Percentiles rank a stretch among this genome's conserved stretches.
Conservation (phyloP, 2,888 invertebrate genomes). For the Horisme vitalbata region DNA sequence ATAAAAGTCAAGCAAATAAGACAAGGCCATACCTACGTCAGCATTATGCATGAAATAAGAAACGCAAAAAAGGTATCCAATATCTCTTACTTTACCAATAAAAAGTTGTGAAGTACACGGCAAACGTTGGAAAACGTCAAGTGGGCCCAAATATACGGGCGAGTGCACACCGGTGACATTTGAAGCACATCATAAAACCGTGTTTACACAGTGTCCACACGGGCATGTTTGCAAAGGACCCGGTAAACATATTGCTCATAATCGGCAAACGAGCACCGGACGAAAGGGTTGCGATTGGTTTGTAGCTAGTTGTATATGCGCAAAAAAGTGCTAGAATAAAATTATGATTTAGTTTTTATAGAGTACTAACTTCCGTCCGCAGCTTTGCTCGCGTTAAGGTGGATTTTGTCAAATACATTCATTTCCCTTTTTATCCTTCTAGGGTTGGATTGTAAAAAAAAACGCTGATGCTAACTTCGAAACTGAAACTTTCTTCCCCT, state of each 20-base stretch:
- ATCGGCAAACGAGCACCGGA: conserved; percentile 30
- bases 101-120: conserved; percentile 26
- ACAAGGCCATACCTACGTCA: too few species aligned
- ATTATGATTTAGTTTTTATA: too few species aligned
- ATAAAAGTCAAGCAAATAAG: too few species aligned
- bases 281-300: conserved; percentile 30
- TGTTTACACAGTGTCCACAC: conserved; percentile 41
- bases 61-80: conserved; percentile 6
- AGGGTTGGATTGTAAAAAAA: too few species aligned
- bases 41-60: conserved; percentile 2
- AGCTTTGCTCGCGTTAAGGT: too few species aligned
- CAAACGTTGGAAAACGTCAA: conserved; percentile 26
- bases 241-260: conserved; percentile 45
- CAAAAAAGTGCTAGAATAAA: background rate
- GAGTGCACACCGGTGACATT: conserved; percentile 35
- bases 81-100: conserved; percentile 18
- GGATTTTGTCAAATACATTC: too few species aligned
- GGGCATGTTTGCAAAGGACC: conserved; percentile 45
- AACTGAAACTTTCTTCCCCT: too few species aligned
- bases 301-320: conserved; percentile 33
- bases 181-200: conserved; percentile 37
- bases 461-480: too few species aligned
- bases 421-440: too few species aligned
- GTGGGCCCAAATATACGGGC: conserved; percentile 33
- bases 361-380: too few species aligned